Evolutionary conservation across 2,797 vertebrate genomes (phyloP).

Genomic region (Cephalopachus bancanus): DNA sequence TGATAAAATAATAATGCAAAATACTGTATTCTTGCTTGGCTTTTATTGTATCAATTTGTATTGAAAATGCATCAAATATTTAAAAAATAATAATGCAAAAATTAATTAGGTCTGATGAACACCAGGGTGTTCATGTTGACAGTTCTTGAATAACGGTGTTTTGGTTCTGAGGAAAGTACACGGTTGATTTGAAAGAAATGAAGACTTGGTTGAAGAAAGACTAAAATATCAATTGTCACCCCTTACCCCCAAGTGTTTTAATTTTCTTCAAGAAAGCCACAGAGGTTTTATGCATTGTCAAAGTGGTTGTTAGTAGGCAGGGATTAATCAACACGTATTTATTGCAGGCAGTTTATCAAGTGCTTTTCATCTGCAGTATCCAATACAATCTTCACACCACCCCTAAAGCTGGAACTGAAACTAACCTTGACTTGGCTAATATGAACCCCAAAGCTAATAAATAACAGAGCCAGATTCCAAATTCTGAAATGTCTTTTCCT

Average conservation of each 20-base stretch:
- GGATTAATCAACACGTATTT: constrained; percentile 68
- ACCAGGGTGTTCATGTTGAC: constrained; percentile 66
- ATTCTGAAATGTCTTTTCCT: neutral
- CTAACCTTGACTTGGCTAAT: neutral
- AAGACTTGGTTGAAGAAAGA: constrained; percentile 66
- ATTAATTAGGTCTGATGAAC: constrained; percentile 85
- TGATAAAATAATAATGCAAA: constrained; percentile 86
- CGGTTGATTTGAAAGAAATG: constrained; percentile 56
- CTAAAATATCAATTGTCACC: constrained; percentile 70
- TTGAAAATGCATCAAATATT: constrained; percentile 84
- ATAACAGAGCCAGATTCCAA: neutral
- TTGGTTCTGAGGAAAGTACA: constrained; percentile 60
- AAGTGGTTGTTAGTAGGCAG: constrained; percentile 43
- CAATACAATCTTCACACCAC: neutral
- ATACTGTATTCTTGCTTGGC: constrained; percentile 76
- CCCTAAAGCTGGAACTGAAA: neutral
- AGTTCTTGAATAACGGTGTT: constrained; percentile 68
- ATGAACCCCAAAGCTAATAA: neutral
- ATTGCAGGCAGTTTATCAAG: constrained; percentile 39
- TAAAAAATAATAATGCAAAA: constrained; percentile 86
- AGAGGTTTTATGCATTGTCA: constrained; percentile 52
- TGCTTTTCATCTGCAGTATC: constrained; percentile 32
- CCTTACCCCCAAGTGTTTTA: constrained; percentile 69
- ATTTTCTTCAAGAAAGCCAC: constrained; percentile 70
- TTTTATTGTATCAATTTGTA: constrained; percentile 86